Evolutionary conservation across 2,888 invertebrate genomes (phyloP), one percentile per base, ranked within the genome.

Genomic region (Bhutanitis thaidina): DNA sequence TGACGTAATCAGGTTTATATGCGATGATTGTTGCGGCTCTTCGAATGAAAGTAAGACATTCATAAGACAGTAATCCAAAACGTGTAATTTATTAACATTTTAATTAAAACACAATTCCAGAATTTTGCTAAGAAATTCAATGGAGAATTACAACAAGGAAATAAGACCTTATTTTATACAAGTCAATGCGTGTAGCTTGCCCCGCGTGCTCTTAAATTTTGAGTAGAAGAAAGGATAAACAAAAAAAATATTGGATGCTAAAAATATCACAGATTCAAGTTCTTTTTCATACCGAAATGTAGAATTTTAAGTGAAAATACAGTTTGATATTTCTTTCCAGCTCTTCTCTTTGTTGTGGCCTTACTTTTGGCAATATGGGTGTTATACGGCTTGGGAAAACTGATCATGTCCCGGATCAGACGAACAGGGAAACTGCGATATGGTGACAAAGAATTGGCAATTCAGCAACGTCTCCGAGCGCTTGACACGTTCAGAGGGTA

Each of bases 401-500:
- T 88, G 53, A 73, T 89, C 48, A 80, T 88, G 81, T 86, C 88
- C 0, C 72, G 84, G 7, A 75, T 89, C 29, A 70, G 80, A 32
- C 67, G 73, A 44, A 86, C 88, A 0, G 89, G 88, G 48, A 89
- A 89, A 56, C 73, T 89, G 48, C 74, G 86, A 3, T 89, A 89
- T 51, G 89, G 88, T 0, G 89, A 89, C 70, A 88, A 88, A 59
- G 89, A 89, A 53, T 64, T 89, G 52, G 87, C 89, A 7, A 83
- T 88, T 58, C 85, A 87, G 49, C 89, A 86, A 63, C 63, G 90
- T 43, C 60, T 89, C 30, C 67, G 91, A 53, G 94, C 95, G 0
- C 89, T 96, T 46, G 96, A 96, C 71, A 93, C 94, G 0, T 95
- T 96, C 67, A 90, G 96, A 80, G 96, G 96, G 95, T 95, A 81